Conservation (phyloP, 2,888 invertebrate genomes). For the Zonitis immaculata region DNA sequence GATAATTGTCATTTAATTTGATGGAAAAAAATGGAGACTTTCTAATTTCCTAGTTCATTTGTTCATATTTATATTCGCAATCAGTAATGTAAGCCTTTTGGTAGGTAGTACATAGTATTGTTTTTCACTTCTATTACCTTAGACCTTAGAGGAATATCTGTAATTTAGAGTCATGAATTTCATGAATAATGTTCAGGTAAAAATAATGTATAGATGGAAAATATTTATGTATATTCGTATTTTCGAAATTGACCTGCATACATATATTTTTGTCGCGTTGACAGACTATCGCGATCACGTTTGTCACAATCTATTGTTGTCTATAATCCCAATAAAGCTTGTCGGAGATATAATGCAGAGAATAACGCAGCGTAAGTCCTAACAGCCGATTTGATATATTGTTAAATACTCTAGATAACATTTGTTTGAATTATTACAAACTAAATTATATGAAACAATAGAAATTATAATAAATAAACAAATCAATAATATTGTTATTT, state of each 20-base stretch:
- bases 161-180: no score
- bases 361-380: slow-evolving; percentile 13
- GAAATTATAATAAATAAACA: background rate
- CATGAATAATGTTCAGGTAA: background rate
- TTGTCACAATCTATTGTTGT: slow-evolving; percentile 22
- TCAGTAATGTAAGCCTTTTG: no score
- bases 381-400: slow-evolving; percentile 18
- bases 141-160: no score
- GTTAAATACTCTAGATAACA: slow-evolving; percentile 20
- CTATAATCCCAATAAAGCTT: slow-evolving; percentile 23
- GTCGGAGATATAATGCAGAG: slow-evolving; percentile 19
- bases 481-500: no score
- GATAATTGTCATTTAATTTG: no score
- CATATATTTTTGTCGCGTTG: slow-evolving; percentile 18
- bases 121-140: no score
- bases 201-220: background rate
- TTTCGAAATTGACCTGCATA: slow-evolving; percentile 5
- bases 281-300: slow-evolving; percentile 16
- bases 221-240: background rate
- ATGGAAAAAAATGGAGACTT: no score
- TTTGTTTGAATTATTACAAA: slow-evolving; percentile 17
- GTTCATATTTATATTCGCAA: no score
- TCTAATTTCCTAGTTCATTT: no score
- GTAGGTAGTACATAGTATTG: no score
- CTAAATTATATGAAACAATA: slow-evolving; percentile 10